These are phyloP conservation scores for Lycaon pictus DNA, from an alignment of 2,113 vertebrate genomes.

Conservation along the genomic window DNA sequence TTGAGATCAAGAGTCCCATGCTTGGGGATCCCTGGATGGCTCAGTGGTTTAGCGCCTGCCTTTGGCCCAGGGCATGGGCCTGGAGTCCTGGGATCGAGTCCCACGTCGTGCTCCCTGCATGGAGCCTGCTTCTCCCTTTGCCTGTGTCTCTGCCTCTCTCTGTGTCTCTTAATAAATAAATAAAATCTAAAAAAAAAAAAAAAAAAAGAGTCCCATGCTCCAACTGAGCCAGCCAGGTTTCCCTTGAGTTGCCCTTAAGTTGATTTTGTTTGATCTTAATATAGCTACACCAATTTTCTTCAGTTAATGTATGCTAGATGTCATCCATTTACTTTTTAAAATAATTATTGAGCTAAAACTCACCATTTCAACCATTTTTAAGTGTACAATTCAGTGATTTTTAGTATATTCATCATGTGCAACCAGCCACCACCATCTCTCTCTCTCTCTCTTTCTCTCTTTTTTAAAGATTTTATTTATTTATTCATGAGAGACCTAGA, in stretches of 20 bases:
- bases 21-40: not conserved
- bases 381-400: not conserved
- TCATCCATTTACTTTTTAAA: constrained; percentile 22
- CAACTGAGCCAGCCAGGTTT: not conserved
- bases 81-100: too few species aligned
- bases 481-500: too few species aligned
- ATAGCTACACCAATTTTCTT: not conserved
- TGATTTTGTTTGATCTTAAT: constrained; percentile 42
- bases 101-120: too few species aligned
- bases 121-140: too few species aligned
- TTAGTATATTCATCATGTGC: not conserved
- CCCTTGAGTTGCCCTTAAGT: not conserved
- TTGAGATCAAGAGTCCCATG: not conserved
- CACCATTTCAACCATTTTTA: not conserved
- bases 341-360: constrained; percentile 9
- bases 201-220: not conserved
- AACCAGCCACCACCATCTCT: not conserved
- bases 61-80: too few species aligned
- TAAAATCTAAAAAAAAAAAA: too few species aligned
- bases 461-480: too few species aligned
- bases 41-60: too few species aligned
- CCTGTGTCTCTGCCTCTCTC: too few species aligned
- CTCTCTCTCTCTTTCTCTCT: too few species aligned
- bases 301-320: not conserved
- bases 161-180: too few species aligned